Percentiles rank a stretch among this genome's conserved stretches.
Conservation (phyloP, 35 echinoderm and acorn worm species). For the Nesometra sesokonis region DNA sequence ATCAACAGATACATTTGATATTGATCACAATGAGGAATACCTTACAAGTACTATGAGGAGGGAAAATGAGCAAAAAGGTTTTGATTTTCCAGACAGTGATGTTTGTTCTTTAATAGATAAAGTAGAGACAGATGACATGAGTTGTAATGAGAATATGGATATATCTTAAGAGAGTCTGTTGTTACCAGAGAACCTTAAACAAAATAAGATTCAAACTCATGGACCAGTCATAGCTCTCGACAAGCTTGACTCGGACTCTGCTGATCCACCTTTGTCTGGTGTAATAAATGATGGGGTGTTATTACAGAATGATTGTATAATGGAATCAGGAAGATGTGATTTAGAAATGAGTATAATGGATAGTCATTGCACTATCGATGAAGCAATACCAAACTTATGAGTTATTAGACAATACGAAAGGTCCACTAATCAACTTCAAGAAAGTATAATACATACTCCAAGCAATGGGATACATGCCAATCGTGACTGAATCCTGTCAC, state of each 20-base stretch:
- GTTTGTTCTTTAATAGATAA: neutral
- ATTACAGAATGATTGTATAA: neutral
- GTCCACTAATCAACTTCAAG: too few species aligned
- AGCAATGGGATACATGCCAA: too few species aligned
- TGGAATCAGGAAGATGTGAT: neutral
- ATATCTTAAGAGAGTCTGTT: neutral
- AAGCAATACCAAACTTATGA: too few species aligned
- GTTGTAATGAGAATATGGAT: neutral
- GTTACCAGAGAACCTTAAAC: neutral
- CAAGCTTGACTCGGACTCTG: neutral
- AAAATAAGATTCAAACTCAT: neutral
- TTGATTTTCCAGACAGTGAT: neutral
- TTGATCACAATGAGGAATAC: neutral
- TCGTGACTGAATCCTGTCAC: too few species aligned
- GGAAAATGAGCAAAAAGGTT: neutral
- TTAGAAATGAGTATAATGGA: neutral
- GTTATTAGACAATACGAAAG: too few species aligned
- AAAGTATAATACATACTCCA: too few species aligned
- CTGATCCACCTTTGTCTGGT: neutral
- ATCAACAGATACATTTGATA: neutral
- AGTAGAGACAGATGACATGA: neutral
- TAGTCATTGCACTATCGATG: neutral
- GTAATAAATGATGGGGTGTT: neutral
- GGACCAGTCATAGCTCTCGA: neutral
- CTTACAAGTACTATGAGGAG: neutral